Evolutionary conservation across 2,113 vertebrate genomes (phyloP).

Genomic region (Turdus rufiventris): DNA sequence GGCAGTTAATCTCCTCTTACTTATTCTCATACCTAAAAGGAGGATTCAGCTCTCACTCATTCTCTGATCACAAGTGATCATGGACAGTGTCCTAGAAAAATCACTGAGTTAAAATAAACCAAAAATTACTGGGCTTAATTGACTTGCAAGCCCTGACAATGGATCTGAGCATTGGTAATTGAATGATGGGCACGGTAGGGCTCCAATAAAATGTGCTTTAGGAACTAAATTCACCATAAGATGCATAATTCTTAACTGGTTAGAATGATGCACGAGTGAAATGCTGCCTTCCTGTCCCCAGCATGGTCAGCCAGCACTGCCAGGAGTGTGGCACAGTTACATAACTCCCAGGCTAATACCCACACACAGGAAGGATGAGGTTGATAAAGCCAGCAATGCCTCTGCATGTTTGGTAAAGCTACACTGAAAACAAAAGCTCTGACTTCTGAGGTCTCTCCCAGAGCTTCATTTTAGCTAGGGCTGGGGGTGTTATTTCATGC

Average conservation of each 20-base stretch:
- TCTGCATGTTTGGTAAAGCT: background rate
- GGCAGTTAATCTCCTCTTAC: background rate
- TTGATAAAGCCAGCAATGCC: background rate
- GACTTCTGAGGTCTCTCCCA: constrained; percentile 2
- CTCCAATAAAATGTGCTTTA: background rate
- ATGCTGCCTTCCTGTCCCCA: background rate
- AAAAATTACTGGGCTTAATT: background rate
- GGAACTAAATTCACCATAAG: background rate
- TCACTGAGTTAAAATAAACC: background rate
- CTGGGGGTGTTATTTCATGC: constrained; percentile 26
- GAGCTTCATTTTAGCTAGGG: background rate
- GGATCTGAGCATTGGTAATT: background rate
- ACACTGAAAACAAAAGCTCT: background rate
- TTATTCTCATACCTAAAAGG: background rate
- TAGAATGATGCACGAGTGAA: background rate
- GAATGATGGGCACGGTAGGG: background rate
- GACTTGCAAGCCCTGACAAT: background rate
- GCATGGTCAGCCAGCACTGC: background rate
- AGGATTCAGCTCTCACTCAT: background rate
- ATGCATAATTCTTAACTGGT: background rate
- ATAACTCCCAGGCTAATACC: background rate
- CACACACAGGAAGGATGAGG: background rate
- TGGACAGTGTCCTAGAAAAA: background rate
- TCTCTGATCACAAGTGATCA: background rate
- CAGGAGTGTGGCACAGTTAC: background rate